These are phyloP conservation scores for Rhea pennata DNA, from an alignment of 2,113 vertebrate genomes.

Conservation along the genomic window DNA sequence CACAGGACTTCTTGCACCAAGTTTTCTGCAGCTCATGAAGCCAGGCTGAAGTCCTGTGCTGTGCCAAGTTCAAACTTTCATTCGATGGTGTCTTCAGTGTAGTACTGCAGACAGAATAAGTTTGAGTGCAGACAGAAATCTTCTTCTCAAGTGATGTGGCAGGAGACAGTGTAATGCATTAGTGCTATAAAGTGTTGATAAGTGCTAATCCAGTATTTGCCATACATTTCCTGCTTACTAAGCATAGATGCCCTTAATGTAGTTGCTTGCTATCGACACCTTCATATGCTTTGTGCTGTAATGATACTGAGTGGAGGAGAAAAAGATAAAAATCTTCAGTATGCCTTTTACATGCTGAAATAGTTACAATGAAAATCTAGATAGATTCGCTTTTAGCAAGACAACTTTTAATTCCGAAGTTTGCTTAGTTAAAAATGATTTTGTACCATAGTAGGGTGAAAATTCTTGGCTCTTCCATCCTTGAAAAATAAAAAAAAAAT, in stretches of 20 bases:
- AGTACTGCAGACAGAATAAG: not conserved
- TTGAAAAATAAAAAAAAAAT: not conserved
- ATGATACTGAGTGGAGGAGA: not conserved
- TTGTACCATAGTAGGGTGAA: not conserved
- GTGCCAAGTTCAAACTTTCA: not conserved
- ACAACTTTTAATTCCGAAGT: not conserved
- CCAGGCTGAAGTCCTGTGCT: not conserved
- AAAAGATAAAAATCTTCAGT: not conserved
- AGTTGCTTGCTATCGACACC: not conserved
- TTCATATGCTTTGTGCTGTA: not conserved
- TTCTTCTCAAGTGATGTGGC: not conserved
- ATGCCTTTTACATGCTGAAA: not conserved
- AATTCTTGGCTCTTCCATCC: not conserved
- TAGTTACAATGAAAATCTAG: not conserved
- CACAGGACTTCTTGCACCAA: too few relatives aligned
- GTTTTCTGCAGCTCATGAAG: not conserved
- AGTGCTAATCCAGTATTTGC: not conserved
- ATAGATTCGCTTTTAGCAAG: not conserved
- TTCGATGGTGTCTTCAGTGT: not conserved
- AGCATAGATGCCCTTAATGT: not conserved
- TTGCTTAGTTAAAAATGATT: not conserved
- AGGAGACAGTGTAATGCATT: not conserved
- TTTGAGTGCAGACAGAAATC: not conserved
- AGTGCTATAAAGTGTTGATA: not conserved
- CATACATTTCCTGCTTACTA: accelerated